phyloP scores from a whole-genome alignment of 1,140 invertebrate genomes.

The Sarcophaga peregrina region DNA sequence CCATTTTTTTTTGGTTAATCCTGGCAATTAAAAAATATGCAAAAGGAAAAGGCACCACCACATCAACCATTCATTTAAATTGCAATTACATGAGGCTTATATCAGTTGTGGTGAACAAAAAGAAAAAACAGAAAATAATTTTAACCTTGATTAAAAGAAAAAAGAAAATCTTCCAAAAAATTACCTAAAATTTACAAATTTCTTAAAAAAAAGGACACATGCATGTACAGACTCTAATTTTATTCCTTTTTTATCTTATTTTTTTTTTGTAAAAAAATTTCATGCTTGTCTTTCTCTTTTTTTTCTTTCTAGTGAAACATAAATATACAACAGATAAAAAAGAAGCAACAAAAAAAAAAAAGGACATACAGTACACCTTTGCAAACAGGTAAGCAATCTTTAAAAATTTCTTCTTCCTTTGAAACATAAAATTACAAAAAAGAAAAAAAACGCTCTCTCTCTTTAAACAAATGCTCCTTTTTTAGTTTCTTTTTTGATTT shows the following conservation, averaged over 20 bases:
- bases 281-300: conserved; percentile 29
- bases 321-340: background rate
- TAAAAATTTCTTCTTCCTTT: conserved; percentile 5
- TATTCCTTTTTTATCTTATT: no score
- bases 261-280: conserved; percentile 36
- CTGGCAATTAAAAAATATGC: background rate
- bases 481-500: background rate
- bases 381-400: conserved; percentile 5
- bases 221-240: no score
- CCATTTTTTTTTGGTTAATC: background rate
- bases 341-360: background rate
- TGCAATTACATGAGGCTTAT: background rate
- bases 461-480: background rate
- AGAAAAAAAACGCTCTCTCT: conserved; percentile 8
- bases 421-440: background rate
- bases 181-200: background rate
- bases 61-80: background rate
- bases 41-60: no score
- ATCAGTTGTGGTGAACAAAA: no score
- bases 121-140: background rate
- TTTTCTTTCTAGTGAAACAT: background rate
- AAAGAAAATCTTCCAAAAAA: conserved; percentile 11
- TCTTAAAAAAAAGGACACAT: conserved; percentile 6
- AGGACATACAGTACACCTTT: conserved; percentile 20
- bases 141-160: conserved; percentile 2